Evolutionary conservation across 2,113 vertebrate genomes (phyloP).

Genomic region (Pica pica): DNA sequence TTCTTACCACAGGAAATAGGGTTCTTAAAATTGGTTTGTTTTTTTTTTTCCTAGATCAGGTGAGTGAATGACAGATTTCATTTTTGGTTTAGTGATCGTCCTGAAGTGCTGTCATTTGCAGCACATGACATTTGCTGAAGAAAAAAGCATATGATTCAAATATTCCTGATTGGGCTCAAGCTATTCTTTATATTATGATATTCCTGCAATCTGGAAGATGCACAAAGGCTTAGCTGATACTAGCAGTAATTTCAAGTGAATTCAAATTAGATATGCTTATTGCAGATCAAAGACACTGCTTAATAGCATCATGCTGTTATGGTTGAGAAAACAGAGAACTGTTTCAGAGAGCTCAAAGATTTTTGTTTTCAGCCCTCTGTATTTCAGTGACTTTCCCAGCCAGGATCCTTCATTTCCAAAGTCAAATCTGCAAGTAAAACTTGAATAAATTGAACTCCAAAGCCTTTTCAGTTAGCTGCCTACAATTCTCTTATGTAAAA

Average conservation of each 20-base stretch:
- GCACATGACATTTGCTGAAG: background rate
- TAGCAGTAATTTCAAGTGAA: slow-evolving; percentile 18
- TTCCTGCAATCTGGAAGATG: background rate
- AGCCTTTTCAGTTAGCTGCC: background rate
- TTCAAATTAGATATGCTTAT: slow-evolving; percentile 38
- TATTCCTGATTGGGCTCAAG: background rate
- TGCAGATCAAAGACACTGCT: slow-evolving; percentile 23
- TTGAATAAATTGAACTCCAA: background rate
- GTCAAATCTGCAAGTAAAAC: background rate
- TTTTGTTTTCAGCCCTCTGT: background rate
- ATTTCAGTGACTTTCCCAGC: slow-evolving; percentile 4
- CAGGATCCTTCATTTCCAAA: background rate
- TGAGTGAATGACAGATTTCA: background rate
- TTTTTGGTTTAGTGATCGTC: background rate
- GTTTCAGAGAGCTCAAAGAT: background rate
- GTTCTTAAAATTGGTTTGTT: background rate
- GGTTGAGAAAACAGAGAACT: background rate
- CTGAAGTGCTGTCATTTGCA: background rate
- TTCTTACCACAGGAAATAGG: background rate
- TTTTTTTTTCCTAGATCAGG: background rate
- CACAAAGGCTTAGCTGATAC: background rate
- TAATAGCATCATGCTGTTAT: background rate
- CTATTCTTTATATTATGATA: background rate
- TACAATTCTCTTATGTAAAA: background rate
- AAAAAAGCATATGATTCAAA: background rate